Conservation (phyloP, 2,113 vertebrate genomes). For the Probosciger aterrimus region DNA sequence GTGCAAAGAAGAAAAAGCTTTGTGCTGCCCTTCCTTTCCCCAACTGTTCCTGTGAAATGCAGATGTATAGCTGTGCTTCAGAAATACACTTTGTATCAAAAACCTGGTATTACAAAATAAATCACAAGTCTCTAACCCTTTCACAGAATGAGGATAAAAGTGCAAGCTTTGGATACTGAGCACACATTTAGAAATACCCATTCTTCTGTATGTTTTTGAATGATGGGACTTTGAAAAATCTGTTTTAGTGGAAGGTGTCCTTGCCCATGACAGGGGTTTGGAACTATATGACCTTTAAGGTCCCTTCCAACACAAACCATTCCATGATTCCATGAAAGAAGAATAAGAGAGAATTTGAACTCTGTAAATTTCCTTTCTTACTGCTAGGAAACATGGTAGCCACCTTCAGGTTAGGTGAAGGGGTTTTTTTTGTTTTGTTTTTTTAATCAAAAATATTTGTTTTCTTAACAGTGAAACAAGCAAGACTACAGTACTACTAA, state of each 20-base stretch:
- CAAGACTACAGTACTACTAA: background rate
- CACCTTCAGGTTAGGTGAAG: background rate
- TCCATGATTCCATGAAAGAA: background rate
- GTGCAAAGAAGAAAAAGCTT: constrained; percentile 8
- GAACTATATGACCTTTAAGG: background rate
- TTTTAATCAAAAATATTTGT: background rate
- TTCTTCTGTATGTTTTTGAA: background rate
- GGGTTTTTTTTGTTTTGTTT: background rate
- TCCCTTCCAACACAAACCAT: background rate
- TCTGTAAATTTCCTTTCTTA: background rate
- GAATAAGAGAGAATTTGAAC: background rate
- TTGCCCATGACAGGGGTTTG: background rate
- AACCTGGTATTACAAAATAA: background rate
- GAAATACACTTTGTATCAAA: background rate
- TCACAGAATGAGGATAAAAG: background rate
- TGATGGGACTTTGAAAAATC: background rate
- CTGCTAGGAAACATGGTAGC: background rate
- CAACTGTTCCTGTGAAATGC: background rate
- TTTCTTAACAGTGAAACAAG: background rate
- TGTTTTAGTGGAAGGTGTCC: background rate
- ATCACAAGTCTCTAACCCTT: background rate
- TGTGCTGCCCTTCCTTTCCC: background rate
- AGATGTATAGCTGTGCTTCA: constrained; percentile 8
- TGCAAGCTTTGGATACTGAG: background rate
- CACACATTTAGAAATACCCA: background rate